Evolutionary conservation across 2,888 invertebrate species (phyloP).

Genomic region (Ecdyonurus torrentis): DNA sequence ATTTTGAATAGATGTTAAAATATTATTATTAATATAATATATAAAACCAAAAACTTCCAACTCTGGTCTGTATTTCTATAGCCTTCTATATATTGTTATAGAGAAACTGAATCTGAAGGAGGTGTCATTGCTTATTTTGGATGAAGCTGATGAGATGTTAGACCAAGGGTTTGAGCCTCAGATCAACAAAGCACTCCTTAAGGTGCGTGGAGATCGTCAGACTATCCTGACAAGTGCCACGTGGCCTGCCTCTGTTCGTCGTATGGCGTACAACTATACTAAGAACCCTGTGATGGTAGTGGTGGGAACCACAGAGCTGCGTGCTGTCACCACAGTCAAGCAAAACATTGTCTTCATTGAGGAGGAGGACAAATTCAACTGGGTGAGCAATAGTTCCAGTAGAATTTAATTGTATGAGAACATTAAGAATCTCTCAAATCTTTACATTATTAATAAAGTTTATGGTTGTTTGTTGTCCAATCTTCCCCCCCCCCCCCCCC

Average conservation of each 20-base stretch:
- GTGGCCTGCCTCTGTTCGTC: constrained; percentile 78
- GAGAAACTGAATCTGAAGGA: background rate
- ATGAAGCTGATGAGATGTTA: constrained; percentile 1
- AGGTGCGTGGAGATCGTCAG: background rate
- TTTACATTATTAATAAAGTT: no score
- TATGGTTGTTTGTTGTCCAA: no score
- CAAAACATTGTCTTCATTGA: constrained; percentile 61
- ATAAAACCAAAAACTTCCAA: background rate
- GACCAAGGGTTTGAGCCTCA: constrained; percentile 1
- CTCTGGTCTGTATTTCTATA: background rate
- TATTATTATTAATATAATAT: background rate
- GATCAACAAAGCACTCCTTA: background rate
- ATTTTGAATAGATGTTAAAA: no score
- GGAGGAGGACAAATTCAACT: constrained; percentile 49
- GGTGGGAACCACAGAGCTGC: constrained; percentile 74
- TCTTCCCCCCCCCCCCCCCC: no score
- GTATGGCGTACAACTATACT: constrained; percentile 75
- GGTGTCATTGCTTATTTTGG: background rate
- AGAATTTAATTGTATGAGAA: no score
- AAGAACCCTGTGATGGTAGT: constrained; percentile 77
- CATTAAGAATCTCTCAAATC: no score
- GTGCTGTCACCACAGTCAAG: constrained; percentile 74
- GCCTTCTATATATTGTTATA: background rate
- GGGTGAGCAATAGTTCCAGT: no score
- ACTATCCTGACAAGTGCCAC: constrained; percentile 44